These are phyloP conservation scores for Ranitomeya variabilis DNA, from an alignment of 2,113 vertebrate genomes.

Conservation along the genomic window DNA sequence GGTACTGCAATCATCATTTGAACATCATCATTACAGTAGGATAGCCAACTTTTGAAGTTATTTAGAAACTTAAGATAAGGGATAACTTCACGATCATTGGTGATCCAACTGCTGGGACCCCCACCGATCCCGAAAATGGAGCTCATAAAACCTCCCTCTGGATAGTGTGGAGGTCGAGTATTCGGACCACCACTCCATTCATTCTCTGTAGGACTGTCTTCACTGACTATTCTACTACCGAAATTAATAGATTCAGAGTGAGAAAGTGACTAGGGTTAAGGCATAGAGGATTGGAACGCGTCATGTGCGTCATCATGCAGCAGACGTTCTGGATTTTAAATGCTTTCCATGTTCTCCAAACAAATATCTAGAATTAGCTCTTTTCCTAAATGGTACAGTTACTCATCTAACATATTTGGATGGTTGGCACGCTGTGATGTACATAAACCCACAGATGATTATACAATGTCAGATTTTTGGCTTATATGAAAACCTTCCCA, in stretches of 20 bases:
- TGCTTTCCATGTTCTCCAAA: background rate
- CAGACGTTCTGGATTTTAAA: background rate
- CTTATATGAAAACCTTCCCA: conserved; percentile 33
- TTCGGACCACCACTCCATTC: too few relatives aligned
- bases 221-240: background rate
- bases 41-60: too few relatives aligned
- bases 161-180: too few relatives aligned
- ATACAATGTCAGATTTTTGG: conserved; percentile 41
- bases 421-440: conserved; percentile 20
- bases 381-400: conserved; percentile 7
- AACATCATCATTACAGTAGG: too few relatives aligned
- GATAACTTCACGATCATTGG: too few relatives aligned
- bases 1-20: too few relatives aligned
- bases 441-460: conserved; percentile 8
- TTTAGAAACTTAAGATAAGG: too few relatives aligned
- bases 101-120: too few relatives aligned
- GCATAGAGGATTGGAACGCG: background rate
- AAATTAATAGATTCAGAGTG: background rate
- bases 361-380: conserved; percentile 30
- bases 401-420: conserved; percentile 46
- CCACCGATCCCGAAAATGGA: too few relatives aligned
- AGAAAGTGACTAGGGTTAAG: background rate
- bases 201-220: background rate
- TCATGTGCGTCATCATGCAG: background rate
- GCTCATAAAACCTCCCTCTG: too few relatives aligned